A percentile compares a stretch with the other conserved stretches of the same genome.
Conservation (phyloP, 2,797 vertebrate genomes). For the Diplodus sargus region DNA sequence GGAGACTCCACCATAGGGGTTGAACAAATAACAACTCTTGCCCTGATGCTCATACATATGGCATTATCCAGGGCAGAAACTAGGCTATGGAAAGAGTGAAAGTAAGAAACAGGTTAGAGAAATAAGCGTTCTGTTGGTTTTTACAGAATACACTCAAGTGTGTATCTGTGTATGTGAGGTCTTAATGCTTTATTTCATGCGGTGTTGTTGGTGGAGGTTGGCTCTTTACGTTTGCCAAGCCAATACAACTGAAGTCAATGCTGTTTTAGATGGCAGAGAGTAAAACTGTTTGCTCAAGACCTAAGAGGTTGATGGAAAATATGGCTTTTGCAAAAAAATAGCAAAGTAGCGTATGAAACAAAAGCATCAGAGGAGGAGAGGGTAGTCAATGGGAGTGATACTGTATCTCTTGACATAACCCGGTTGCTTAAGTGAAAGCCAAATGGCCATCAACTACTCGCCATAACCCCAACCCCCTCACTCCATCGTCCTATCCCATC, state of each 20-base stretch:
- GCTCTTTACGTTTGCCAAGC: conserved; percentile 36
- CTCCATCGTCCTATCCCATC: conserved; percentile 36
- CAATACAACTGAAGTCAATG: conserved; percentile 22
- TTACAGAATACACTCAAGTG: conserved; percentile 37
- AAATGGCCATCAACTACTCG: conserved; percentile 38
- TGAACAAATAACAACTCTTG: conserved; percentile 75
- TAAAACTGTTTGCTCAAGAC: neutral
- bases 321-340: neutral
- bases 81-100: conserved; percentile 22
- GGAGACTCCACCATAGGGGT: conserved; percentile 60
- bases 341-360: conserved; percentile 11
- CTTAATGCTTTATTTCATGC: conserved; percentile 52
- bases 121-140: conserved; percentile 49
- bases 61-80: conserved; percentile 52
- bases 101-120: conserved; percentile 32
- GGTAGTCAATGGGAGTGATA: conserved; percentile 1
- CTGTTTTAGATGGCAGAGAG: conserved; percentile 13
- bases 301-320: neutral
- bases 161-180: conserved; percentile 43
- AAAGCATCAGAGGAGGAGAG: conserved; percentile 21
- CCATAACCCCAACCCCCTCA: conserved; percentile 38
- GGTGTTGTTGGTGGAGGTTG: conserved; percentile 22
- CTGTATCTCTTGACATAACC: conserved; percentile 30
- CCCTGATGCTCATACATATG: conserved; percentile 70
- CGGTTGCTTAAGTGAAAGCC: conserved; percentile 46